Conservation (phyloP, 1,140 invertebrate genomes). For the Neodiprion fabricii region DNA sequence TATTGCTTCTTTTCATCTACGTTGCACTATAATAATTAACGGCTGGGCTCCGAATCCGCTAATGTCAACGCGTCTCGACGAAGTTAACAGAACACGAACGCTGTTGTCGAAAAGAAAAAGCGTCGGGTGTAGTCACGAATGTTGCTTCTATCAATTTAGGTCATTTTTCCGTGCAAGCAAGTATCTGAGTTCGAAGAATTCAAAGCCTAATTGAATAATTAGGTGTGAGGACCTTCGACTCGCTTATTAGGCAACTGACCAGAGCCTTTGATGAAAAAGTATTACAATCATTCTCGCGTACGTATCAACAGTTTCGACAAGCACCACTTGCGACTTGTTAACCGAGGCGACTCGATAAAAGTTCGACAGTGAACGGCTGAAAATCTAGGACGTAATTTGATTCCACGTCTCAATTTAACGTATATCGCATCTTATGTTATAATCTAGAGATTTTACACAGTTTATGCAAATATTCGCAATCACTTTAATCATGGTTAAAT, state of each 20-base stretch:
- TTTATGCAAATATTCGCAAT: too few relatives aligned
- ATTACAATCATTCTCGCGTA: background rate
- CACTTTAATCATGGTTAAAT: too few relatives aligned
- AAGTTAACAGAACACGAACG: too few relatives aligned
- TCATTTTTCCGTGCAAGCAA: background rate
- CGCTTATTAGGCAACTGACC: too few relatives aligned
- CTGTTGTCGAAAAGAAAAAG: too few relatives aligned
- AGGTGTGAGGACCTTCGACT: background rate
- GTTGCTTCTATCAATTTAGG: background rate
- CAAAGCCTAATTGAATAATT: background rate
- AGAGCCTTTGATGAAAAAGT: too few relatives aligned
- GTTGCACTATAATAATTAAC: too few relatives aligned
- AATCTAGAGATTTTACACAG: too few relatives aligned
- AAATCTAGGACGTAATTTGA: background rate
- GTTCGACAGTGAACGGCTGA: background rate
- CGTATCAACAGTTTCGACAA: background rate
- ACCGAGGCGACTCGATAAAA: background rate
- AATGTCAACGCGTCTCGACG: too few relatives aligned
- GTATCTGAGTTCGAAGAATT: background rate
- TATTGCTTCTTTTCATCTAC: too few relatives aligned
- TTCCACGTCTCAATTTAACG: background rate
- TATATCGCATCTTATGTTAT: too few relatives aligned
- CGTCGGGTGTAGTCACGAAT: background rate
- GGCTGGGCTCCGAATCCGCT: too few relatives aligned
- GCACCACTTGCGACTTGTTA: background rate